Conservation (phyloP, 2,113 vertebrate genomes). For the Anarhynchus alexandrinus region DNA sequence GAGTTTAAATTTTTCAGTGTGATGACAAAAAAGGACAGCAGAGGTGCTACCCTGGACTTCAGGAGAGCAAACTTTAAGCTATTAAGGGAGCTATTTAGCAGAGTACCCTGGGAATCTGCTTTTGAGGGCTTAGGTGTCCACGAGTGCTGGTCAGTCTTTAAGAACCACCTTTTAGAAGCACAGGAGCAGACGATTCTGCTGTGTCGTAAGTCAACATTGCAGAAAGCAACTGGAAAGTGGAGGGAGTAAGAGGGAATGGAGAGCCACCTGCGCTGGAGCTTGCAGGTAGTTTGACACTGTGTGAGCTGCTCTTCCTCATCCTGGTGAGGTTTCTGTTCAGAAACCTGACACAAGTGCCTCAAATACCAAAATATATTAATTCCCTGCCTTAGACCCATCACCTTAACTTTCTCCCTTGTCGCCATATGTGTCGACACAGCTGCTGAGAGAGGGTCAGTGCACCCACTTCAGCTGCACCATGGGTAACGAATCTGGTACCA, state of each 20-base stretch:
- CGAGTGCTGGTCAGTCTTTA: not conserved
- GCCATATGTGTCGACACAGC: not conserved
- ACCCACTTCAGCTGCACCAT: not conserved
- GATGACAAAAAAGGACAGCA: not conserved
- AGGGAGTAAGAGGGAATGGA: not conserved
- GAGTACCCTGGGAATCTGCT: not conserved
- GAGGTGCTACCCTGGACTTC: not conserved
- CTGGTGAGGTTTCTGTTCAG: not conserved
- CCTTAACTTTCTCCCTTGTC: not conserved
- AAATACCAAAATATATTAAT: not conserved
- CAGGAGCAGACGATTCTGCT: not conserved
- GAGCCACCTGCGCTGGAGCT: not conserved
- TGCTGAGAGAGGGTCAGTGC: not conserved
- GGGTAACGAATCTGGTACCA: accelerated
- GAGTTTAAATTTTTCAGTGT: not conserved
- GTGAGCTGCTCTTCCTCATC: not conserved
- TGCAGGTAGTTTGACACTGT: not conserved
- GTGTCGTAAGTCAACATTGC: not conserved
- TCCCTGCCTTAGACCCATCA: not conserved
- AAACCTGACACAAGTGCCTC: not conserved
- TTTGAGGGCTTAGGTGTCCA: not conserved
- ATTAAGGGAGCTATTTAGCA: not conserved
- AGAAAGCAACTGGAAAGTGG: not conserved
- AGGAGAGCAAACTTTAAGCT: not conserved
- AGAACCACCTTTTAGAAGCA: not conserved